A percentile compares a stretch with the other conserved stretches of the same genome.
Evolutionary conservation across 1,140 invertebrate genomes (phyloP).

Genomic region (Danaus melanippus): DNA sequence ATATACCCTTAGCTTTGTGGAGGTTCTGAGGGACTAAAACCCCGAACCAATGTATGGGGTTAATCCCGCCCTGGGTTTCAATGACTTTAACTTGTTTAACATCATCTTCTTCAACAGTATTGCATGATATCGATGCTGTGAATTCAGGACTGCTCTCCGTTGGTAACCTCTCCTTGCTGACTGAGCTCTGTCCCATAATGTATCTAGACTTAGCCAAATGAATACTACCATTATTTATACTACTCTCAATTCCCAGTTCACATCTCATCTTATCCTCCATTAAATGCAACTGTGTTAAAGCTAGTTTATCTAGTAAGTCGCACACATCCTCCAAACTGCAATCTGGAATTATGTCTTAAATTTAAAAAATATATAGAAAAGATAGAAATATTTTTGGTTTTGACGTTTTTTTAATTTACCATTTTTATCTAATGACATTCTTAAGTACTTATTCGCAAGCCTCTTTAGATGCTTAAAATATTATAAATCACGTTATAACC

Average conservation of each 20-base stretch:
- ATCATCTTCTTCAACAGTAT: conserved; percentile 50
- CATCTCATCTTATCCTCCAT: conserved; percentile 78
- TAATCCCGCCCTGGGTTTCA: conserved; percentile 64
- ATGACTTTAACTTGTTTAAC: conserved; percentile 49
- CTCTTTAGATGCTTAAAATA: too few species aligned
- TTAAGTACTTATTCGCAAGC: too few species aligned
- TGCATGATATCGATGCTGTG: conserved; percentile 66
- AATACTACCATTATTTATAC: conserved; percentile 75
- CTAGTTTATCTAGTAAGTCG: conserved; percentile 75
- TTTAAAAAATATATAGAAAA: not conserved
- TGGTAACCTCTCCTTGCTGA: conserved; percentile 78
- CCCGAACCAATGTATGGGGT: conserved; percentile 84
- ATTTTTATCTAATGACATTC: too few species aligned
- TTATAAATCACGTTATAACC: too few species aligned
- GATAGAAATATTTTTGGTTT: too few species aligned
- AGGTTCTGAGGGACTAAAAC: conserved; percentile 81
- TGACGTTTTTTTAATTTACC: too few species aligned
- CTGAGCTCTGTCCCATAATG: conserved; percentile 79
- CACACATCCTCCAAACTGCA: conserved; percentile 43
- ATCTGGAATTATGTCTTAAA: conserved; percentile 21
- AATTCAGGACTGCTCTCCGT: conserved; percentile 74
- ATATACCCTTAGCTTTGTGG: conserved; percentile 77
- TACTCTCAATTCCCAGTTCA: conserved; percentile 77
- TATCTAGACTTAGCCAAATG: conserved; percentile 82
- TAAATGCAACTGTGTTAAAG: conserved; percentile 75